Base-by-base conservation (phyloP, 1,140 invertebrate species). In the Phthorimaea operculella region DNA sequence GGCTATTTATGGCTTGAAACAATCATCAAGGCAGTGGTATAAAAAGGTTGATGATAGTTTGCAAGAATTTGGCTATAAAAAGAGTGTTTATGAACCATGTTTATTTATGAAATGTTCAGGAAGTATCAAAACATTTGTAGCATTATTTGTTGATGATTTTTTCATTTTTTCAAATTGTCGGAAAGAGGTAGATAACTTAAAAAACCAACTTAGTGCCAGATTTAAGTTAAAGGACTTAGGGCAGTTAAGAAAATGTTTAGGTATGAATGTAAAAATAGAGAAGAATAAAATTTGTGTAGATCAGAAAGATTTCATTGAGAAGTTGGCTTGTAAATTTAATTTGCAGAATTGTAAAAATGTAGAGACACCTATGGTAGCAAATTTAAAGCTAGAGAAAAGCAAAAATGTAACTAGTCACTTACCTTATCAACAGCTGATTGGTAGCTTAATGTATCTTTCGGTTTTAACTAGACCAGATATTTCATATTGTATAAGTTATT, bases 391-490 rank as follows among this genome's bases (percentile, higher is more conserved):
- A 47, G 54, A 61, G 2, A 60, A 58, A 39, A 0, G 21, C 49
- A 44, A 58, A n/a, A 33, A 51, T 47, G 42, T 52, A 51, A 33
- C 17, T 28, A 28, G 18, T 50, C 47, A 44, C 33, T 47, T 65
- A 17, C 66, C 69, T 44, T 69, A 69, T 18, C 58, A 57, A 47
- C 57, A 72, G 62, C 63, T 60, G 28, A 57, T 69, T 33, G 69
- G 66, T n/a, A 62, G 66, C 65, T 51, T 69, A 2, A 18, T 67
- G 52, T 69, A 72, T 57, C 48, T 72, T 54, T 62, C 64, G 60
- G 60, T 69, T 5, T 58, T 57, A 4, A 67, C 70, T 12, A 51
- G 70, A 62, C 64, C 64, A 44, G 66, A 72, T 53, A 72, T 72
- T 11, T 39, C 45, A 12, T 64, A 55, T 65, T 59, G 58, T 56